Conservation (phyloP, 2,113 vertebrate species). For the Urocolius indicus region DNA sequence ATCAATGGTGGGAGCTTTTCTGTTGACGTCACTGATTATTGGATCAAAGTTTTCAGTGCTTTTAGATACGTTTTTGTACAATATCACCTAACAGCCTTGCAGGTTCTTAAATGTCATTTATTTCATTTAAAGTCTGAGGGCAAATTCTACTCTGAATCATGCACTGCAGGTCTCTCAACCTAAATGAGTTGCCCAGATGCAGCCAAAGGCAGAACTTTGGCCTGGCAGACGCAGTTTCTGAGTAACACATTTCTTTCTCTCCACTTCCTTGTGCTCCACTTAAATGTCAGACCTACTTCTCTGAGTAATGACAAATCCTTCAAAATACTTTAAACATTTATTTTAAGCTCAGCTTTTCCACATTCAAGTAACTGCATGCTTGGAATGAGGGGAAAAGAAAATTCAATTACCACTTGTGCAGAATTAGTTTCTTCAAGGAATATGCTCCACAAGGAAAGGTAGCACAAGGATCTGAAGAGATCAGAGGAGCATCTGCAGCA, state of each 20-base stretch:
- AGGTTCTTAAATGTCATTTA: not conserved
- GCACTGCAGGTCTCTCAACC: not conserved
- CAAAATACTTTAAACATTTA: not conserved
- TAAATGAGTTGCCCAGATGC: slow-evolving; percentile 34
- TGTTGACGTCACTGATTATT: not conserved
- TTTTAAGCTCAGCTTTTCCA: slow-evolving; percentile 38
- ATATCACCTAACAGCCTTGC: not conserved
- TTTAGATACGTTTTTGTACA: not conserved
- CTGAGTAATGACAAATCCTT: slow-evolving; percentile 26
- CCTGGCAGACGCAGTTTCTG: not conserved
- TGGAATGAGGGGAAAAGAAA: not conserved
- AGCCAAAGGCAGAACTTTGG: not conserved
- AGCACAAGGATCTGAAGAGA: not conserved
- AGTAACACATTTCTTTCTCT: not conserved
- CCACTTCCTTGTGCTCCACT: not conserved
- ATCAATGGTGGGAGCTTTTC: not conserved
- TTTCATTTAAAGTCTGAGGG: not conserved
- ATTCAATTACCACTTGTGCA: not conserved
- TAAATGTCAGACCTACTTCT: not conserved
- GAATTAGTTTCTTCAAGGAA: not conserved
- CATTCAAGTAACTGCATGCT: not conserved
- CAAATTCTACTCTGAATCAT: not conserved
- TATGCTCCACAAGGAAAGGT: not conserved
- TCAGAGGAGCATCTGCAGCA: not conserved
- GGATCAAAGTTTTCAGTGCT: not conserved